phyloP scores from a whole-genome alignment of 2,888 invertebrate species.

The Melanostoma scalare region DNA sequence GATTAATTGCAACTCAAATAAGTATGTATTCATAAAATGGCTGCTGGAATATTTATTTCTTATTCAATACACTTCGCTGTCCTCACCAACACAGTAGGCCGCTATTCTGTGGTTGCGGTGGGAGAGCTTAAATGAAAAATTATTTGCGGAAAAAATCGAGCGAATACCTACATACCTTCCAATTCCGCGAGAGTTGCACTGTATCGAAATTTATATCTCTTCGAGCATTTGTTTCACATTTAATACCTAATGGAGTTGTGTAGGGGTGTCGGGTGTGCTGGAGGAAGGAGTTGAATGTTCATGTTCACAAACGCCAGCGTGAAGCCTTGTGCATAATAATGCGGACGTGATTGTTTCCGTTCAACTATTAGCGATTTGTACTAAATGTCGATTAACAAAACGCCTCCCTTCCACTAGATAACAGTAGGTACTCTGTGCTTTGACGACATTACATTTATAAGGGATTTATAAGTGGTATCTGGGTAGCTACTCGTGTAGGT shows the following conservation, averaged over 20 bases:
- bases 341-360: slow-evolving; percentile 67
- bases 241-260: slow-evolving; percentile 52
- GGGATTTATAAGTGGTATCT: slow-evolving; percentile 1
- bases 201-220: slow-evolving; percentile 58
- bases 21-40: slow-evolving; percentile 65
- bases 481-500: not conserved
- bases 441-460: slow-evolving; percentile 10
- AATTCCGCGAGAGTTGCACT: slow-evolving; percentile 23
- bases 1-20: slow-evolving; percentile 72
- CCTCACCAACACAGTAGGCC: slow-evolving; percentile 2
- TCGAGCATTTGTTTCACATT: slow-evolving; percentile 66
- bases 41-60: slow-evolving; percentile 67
- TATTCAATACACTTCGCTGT: slow-evolving; percentile 15
- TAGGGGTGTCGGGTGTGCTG: not conserved
- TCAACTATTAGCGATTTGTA: slow-evolving; percentile 72
- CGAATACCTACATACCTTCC: slow-evolving; percentile 42
- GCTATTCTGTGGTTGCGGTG: slow-evolving; percentile 61
- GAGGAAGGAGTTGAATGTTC: slow-evolving; percentile 11
- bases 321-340: slow-evolving; percentile 62
- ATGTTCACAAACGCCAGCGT: slow-evolving; percentile 19
- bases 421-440: slow-evolving; percentile 29
- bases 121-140: slow-evolving; percentile 67
- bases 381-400: slow-evolving; percentile 69
- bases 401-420: slow-evolving; percentile 1
- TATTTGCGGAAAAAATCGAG: slow-evolving; percentile 66